Base-by-base conservation (phyloP, 2,888 invertebrate species). In the Harpagoxenus sublaevis region DNA sequence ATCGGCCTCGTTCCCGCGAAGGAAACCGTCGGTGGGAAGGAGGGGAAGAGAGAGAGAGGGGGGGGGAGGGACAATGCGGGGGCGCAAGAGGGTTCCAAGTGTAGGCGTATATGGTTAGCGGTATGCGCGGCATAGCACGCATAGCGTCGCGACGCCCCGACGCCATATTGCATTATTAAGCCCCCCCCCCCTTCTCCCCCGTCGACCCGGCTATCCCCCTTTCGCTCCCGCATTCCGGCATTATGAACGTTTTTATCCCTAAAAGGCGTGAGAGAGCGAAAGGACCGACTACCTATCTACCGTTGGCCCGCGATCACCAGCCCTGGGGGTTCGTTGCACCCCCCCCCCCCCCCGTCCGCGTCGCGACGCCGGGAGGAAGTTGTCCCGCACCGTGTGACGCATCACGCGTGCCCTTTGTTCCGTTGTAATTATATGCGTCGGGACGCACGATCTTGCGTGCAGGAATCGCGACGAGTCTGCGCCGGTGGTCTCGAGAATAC, bases 121-220 rank as follows among this genome's bases (percentile, higher is more conserved):
- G 94, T 94, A 94, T 94, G 93, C 94, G 92, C 94, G 92, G 93
- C 94, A 95, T 95, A 94, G 93, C 90, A 91, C 92, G 92, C 93
- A 95, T 95, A 94, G 94, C 94, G 93, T 90, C 92, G 92, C 93
- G 93, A 92, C 93, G 93, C 93, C 91, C 88, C 89, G 92, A 92
- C 93, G 93, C 94, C 94, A 94, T 95, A 94, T 94, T 94, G 94
- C 94, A 94, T 95, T 95, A 94, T 94, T 94, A 94, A 94, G 93
- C 92, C 91, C 89, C 92, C 23, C 23, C 23, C 23, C 23, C 23
- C 23, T 0, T 0, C 23, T 23, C 23, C 23, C 91, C 92, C 91
- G 87, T 63, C 85, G 71, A 87, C 87, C 77, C 28, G 66, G 28
- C 3, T 53, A 53, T 28, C 39, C 53, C 35, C 23, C 45, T 39